phyloP scores from a whole-genome alignment of 2,797 vertebrate genomes.

The Mus minutoides region DNA sequence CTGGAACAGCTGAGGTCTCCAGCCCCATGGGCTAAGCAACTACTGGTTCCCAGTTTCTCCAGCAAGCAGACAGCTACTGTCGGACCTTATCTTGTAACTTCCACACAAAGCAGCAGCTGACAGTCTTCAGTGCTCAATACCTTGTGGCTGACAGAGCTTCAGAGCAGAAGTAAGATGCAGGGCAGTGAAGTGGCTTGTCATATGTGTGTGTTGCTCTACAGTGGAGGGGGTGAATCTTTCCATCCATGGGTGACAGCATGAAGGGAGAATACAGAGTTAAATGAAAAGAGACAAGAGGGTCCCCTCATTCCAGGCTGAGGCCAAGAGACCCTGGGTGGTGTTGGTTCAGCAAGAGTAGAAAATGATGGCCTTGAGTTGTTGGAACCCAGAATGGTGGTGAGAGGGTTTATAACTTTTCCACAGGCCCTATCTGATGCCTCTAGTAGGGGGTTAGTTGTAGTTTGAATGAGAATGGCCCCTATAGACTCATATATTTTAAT shows the following conservation, averaged over 20 bases:
- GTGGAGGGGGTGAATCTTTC: neutral
- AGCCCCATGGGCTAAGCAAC: neutral
- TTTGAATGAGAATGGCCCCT: neutral
- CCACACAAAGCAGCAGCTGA: neutral
- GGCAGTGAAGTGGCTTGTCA: neutral
- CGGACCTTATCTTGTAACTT: neutral
- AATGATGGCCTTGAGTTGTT: neutral
- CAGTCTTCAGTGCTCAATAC: neutral
- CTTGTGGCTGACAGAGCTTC: neutral
- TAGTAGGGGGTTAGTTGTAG: too few relatives aligned
- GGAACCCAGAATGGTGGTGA: neutral
- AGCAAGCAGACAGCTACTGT: neutral
- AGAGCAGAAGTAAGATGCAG: neutral
- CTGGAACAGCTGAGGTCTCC: neutral
- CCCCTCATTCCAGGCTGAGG: too few relatives aligned
- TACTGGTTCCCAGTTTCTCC: neutral
- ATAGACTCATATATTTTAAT: neutral
- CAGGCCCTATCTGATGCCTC: neutral
- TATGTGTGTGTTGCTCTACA: neutral
- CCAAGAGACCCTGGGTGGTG: neutral
- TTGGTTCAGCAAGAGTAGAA: neutral
- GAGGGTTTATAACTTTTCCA: neutral
- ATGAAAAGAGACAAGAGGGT: neutral
- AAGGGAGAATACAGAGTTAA: neutral
- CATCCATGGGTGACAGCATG: neutral